A percentile compares a stretch with the other conserved stretches of the same genome.
These are phyloP conservation scores for Prorops nasuta DNA, from an alignment of 1,140 invertebrate species.

Conservation along the genomic window DNA sequence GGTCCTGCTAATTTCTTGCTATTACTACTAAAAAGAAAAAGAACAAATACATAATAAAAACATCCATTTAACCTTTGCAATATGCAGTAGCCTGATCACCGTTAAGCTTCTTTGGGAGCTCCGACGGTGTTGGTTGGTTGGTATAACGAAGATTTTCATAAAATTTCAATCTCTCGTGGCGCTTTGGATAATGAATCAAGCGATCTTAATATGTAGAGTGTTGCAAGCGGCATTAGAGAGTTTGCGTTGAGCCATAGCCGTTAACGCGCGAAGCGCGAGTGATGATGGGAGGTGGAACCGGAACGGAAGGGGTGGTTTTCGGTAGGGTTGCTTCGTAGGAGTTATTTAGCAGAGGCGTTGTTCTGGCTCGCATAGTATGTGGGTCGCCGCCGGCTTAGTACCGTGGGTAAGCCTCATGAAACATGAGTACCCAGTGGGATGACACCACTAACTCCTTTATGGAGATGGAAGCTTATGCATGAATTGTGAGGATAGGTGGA, in stretches of 20 bases:
- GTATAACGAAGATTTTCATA: too few relatives aligned
- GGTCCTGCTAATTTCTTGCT: too few relatives aligned
- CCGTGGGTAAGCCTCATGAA: conserved; percentile 40
- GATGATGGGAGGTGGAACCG: background rate
- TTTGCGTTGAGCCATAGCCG: conserved; percentile 15
- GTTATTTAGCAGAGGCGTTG: conserved; percentile 30
- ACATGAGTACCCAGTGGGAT: conserved; percentile 40
- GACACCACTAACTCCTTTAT: conserved; percentile 44
- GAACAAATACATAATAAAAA: too few relatives aligned
- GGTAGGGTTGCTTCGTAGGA: conserved; percentile 12
- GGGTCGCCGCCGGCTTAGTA: conserved; percentile 40
- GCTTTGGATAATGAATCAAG: conserved; percentile 1
- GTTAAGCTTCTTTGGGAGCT: too few relatives aligned
- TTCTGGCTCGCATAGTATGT: conserved; percentile 37
- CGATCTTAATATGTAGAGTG: conserved; percentile 5
- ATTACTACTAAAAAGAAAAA: too few relatives aligned
- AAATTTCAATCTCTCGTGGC: conserved; percentile 4
- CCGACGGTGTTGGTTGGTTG: too few relatives aligned
- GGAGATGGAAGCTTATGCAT: conserved; percentile 49
- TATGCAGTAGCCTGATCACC: too few relatives aligned
- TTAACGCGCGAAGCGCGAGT: background rate
- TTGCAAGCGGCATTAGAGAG: conserved; percentile 1
- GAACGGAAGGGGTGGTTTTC: conserved; percentile 1
- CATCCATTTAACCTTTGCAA: too few relatives aligned
- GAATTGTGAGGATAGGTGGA: conserved; percentile 35